Percentiles rank a stretch among this genome's conserved stretches.
Conservation (phyloP, 64 coral and sea anemone genomes). For the Montipora cactus region DNA sequence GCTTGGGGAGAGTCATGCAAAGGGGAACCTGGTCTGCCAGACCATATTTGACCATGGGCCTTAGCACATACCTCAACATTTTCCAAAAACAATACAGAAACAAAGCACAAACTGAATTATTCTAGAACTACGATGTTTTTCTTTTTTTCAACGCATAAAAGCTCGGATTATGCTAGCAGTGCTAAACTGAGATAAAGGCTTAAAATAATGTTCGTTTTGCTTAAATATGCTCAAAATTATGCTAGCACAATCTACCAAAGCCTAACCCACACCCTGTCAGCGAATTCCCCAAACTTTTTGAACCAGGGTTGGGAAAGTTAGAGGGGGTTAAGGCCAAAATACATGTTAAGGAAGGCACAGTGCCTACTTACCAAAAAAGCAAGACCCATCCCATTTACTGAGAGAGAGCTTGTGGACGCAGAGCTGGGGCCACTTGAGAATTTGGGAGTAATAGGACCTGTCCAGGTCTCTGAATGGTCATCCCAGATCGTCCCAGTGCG, state of each 20-base stretch:
- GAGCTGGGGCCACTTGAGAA: no score
- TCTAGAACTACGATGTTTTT: not conserved
- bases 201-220: conserved; percentile 57
- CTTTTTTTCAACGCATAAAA: conserved; percentile 52
- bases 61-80: conserved; percentile 79
- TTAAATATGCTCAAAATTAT: conserved; percentile 74
- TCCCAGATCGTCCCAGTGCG: no score
- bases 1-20: not conserved
- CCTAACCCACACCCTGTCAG: not conserved
- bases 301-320: no score
- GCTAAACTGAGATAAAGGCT: conserved; percentile 50
- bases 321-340: no score
- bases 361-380: no score
- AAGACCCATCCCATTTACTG: no score
- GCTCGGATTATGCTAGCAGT: conserved; percentile 51
- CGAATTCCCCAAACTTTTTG: no score
- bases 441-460: no score
- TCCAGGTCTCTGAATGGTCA: no score
- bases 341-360: no score
- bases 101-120: conserved; percentile 12
- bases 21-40: not conserved
- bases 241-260: conserved; percentile 82
- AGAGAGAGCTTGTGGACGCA: no score
- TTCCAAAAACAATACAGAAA: conserved; percentile 78
- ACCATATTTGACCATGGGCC: conserved; percentile 78